phyloP scores from a whole-genome alignment of 1,140 invertebrate species.

The Saccostrea echinata region DNA sequence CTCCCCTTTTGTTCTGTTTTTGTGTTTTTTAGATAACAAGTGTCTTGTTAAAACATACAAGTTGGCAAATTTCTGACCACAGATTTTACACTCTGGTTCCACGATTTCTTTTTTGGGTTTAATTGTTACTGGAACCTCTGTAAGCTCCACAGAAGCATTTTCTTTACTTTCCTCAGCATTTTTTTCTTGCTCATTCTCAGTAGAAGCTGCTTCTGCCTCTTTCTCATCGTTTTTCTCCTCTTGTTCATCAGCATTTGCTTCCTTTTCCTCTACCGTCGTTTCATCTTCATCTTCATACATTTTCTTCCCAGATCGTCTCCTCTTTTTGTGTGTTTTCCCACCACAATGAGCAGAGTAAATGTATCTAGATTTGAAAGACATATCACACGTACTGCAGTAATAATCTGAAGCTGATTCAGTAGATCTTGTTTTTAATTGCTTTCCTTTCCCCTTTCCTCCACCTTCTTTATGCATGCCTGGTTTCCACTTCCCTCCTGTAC shows the following conservation, averaged over 20 bases:
- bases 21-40: slow-evolving; percentile 72
- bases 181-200: background rate
- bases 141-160: background rate
- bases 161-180: background rate
- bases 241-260: background rate
- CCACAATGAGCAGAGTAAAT: slow-evolving; percentile 64
- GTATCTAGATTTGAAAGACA: slow-evolving; percentile 60
- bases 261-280: background rate
- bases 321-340: slow-evolving; percentile 61
- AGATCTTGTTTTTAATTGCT: slow-evolving; percentile 17
- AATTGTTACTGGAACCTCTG: background rate
- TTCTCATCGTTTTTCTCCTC: slow-evolving; percentile 37
- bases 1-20: slow-evolving; percentile 69
- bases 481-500: slow-evolving; percentile 59
- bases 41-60: slow-evolving; percentile 74
- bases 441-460: slow-evolving; percentile 42
- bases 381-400: slow-evolving; percentile 66
- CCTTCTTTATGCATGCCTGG: slow-evolving; percentile 50
- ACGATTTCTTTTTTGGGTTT: background rate
- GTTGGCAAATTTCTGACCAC: slow-evolving; percentile 72
- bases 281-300: slow-evolving; percentile 7
- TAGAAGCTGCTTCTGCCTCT: slow-evolving; percentile 2
- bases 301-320: slow-evolving; percentile 37
- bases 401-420: slow-evolving; percentile 33
- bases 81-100: slow-evolving; percentile 76